A percentile compares a stretch with the other conserved stretches of the same genome.
phyloP scores from a whole-genome alignment of 1,140 invertebrate genomes.

The Hycleus phaleratus region DNA sequence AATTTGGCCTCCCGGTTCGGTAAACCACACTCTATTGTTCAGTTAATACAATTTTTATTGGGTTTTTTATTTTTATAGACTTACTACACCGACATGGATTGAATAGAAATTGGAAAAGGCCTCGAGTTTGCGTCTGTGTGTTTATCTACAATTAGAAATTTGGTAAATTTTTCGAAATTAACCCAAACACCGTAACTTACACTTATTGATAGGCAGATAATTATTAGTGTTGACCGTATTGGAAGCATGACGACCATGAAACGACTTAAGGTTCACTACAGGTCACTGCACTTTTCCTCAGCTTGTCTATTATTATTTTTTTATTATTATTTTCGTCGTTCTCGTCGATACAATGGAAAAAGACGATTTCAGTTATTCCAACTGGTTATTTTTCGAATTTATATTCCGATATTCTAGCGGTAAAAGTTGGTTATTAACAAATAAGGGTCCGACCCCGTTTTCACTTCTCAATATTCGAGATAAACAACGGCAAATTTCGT shows the following conservation, averaged over 20 bases:
- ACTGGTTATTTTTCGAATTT: background rate
- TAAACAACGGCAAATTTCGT: background rate
- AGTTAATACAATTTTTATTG: too few relatives aligned
- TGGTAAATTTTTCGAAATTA: background rate
- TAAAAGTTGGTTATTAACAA: background rate
- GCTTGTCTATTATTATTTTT: too few relatives aligned
- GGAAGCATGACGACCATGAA: background rate
- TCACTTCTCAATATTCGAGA: background rate
- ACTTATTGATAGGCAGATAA: background rate
- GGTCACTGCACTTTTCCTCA: constrained; percentile 5
- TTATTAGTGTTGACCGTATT: background rate
- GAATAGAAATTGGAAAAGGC: constrained; percentile 16
- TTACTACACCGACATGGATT: constrained; percentile 26
- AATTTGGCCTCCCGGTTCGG: constrained; percentile 38
- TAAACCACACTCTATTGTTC: constrained; percentile 30
- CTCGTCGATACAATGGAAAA: too few relatives aligned
- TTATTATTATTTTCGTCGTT: too few relatives aligned
- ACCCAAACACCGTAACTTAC: constrained; percentile 1
- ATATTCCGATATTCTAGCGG: background rate
- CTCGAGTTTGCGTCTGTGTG: constrained; percentile 4
- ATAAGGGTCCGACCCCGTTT: too few relatives aligned
- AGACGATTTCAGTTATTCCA: too few relatives aligned
- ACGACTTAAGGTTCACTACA: background rate
- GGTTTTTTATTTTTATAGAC: constrained; percentile 9
- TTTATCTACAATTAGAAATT: background rate